These are phyloP conservation scores for Potamarius usumacintae DNA, from an alignment of 2,113 vertebrate species.

Conservation along the genomic window DNA sequence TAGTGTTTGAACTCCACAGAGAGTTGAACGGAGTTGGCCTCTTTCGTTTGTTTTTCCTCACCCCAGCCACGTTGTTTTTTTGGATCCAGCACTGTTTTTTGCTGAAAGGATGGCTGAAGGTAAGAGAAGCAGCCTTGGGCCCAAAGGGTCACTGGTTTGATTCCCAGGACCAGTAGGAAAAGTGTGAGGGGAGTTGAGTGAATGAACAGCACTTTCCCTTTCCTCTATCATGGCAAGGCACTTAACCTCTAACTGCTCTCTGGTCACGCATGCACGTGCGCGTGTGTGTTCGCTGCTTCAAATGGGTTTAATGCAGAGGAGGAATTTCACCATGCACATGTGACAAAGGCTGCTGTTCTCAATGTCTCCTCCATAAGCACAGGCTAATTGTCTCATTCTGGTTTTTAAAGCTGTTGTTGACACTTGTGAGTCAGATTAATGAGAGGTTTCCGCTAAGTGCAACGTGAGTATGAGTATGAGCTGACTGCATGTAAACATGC, in stretches of 20 bases:
- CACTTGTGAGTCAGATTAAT: slow-evolving; percentile 25
- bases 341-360: no score
- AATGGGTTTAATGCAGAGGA: no score
- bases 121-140: no score
- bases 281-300: no score
- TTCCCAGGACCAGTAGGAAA: no score
- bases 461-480: not conserved
- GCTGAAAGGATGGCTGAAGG: not conserved
- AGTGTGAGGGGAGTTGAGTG: no score
- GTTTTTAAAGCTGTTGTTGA: not conserved
- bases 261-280: no score
- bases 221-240: no score
- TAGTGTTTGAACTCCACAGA: not conserved
- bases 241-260: no score
- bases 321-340: no score
- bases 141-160: no score
- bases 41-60: not conserved
- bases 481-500: not conserved
- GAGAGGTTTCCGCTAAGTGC: slow-evolving; percentile 14
- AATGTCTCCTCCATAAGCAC: not conserved
- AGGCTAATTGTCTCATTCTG: not conserved
- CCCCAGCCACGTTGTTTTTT: slow-evolving; percentile 11
- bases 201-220: no score
- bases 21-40: not conserved
- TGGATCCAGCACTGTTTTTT: slow-evolving; percentile 41